Evolutionary conservation across 2,797 vertebrate genomes (phyloP), one percentile per base, ranked within the genome.

Genomic region (Tinamus major): DNA sequence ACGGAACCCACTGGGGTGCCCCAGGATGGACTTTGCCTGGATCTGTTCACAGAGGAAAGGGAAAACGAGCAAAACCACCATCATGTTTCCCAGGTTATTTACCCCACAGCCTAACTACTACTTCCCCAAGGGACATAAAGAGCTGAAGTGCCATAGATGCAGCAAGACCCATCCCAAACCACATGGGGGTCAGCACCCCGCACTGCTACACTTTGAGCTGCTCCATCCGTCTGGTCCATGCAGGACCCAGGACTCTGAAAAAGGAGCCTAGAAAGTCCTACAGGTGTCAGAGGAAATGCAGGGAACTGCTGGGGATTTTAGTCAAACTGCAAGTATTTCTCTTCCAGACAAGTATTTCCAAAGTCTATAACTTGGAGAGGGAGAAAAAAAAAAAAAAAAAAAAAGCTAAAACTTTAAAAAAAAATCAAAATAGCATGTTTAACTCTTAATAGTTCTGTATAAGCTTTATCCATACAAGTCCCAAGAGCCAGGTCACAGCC

Each of bases 281-380:
- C 7, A 29, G 17, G 39, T 18, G 18, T 29, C 21, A 6, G 29
- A 1, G 61, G 76, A 37, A 13, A 2, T 29, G 44, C n/a, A 16
- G 6, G 13, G 8, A 18, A 29, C 13, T 8, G 9, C 46, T 11
- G 26, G 14, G 41, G 27, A 55, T 23, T 33, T 37, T 12, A 3
- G 14, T 24, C 12, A 6, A 1, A 23, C 17, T 48, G 15, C 29
- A 46, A 58, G 11, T 1, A 3, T 35, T 48, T 51, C 29, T 14
- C 23, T 39, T 26, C 33, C 62, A 83, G 74, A 3, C 70, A 37
- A 37, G 16, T 29, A 29, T 26, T 78, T 39, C 27, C 18, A 20
- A 29, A 62, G 29, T 3, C 3, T 1, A 21, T 1, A 3, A 69
- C 23, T 2, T n/a, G n/a, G n/a, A n/a, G n/a, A n/a, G n/a, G n/a